A percentile compares a stretch with the other conserved stretches of the same genome.
These are phyloP conservation scores for Drosophila truncata DNA, from an alignment of 1,140 invertebrate species.

Conservation along the genomic window DNA sequence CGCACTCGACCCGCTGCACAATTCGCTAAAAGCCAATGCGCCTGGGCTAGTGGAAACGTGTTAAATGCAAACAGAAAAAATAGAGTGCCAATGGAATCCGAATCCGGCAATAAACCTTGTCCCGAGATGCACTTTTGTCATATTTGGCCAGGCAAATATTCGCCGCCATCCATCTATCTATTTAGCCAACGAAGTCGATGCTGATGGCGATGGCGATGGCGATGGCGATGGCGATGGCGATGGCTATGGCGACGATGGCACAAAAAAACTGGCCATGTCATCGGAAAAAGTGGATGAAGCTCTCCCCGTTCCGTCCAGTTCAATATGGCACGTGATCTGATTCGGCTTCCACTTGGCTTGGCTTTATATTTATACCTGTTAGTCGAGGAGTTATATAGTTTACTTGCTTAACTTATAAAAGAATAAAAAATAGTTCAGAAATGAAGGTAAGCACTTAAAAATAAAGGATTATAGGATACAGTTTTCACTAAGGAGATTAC, in stretches of 20 bases:
- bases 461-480: too few species aligned
- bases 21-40: slow-evolving; percentile 59
- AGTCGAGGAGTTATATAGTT: not conserved
- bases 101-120: slow-evolving; percentile 24
- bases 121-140: slow-evolving; percentile 35
- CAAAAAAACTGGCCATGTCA: slow-evolving; percentile 43
- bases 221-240: slow-evolving; percentile 1
- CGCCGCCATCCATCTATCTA: slow-evolving; percentile 39
- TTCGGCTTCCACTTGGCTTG: slow-evolving; percentile 36
- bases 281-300: slow-evolving; percentile 20
- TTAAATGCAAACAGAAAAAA: slow-evolving; percentile 67
- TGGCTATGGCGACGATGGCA: slow-evolving; percentile 8
- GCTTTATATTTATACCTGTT: not conserved
- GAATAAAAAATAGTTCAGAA: too few species aligned
- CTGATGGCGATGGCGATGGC: not conserved
- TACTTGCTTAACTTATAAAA: not conserved
- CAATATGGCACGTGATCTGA: slow-evolving; percentile 51
- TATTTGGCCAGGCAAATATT: slow-evolving; percentile 37
- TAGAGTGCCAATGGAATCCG: slow-evolving; percentile 7
- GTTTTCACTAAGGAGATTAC: too few species aligned
- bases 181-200: slow-evolving; percentile 23
- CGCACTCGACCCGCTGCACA: slow-evolving; percentile 74
- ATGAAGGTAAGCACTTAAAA: too few species aligned
- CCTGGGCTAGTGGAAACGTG: slow-evolving; percentile 49
- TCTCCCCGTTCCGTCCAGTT: slow-evolving; percentile 14